Evolutionary conservation across 2,113 vertebrate species (phyloP).

Genomic region (Patagioenas fasciata): DNA sequence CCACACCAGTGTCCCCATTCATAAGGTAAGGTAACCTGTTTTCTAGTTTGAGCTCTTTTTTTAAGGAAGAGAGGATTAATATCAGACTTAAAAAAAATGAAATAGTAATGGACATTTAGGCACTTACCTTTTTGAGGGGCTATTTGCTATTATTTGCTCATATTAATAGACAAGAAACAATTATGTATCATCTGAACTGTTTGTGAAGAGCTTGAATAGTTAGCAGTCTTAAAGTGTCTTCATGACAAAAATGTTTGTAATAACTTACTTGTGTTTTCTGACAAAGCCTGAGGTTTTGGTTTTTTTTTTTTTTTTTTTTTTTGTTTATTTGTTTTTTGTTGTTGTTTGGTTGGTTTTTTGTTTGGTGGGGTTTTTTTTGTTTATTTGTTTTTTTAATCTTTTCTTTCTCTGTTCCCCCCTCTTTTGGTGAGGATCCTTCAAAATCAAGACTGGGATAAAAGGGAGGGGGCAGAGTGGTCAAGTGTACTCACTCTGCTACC

Average conservation of each 20-base stretch:
- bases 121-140: background rate
- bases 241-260: background rate
- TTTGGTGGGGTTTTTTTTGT: too few relatives aligned
- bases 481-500: background rate
- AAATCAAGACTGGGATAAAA: background rate
- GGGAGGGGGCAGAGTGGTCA: background rate
- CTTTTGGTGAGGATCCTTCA: background rate
- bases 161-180: background rate
- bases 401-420: rapidly evolving
- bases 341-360: too few relatives aligned
- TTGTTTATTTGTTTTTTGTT: too few relatives aligned
- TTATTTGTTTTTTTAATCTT: background rate
- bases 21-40: background rate
- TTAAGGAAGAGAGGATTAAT: background rate
- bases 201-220: background rate
- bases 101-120: background rate
- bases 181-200: background rate
- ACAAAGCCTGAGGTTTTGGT: background rate
- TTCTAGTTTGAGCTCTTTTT: background rate
- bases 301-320: too few relatives aligned
- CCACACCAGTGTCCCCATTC: background rate
- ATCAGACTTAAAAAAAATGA: background rate
- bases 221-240: background rate
- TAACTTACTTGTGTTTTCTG: background rate
- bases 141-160: background rate